Conservation (phyloP, 2,888 invertebrate species). For the Ernsta delagoae region DNA sequence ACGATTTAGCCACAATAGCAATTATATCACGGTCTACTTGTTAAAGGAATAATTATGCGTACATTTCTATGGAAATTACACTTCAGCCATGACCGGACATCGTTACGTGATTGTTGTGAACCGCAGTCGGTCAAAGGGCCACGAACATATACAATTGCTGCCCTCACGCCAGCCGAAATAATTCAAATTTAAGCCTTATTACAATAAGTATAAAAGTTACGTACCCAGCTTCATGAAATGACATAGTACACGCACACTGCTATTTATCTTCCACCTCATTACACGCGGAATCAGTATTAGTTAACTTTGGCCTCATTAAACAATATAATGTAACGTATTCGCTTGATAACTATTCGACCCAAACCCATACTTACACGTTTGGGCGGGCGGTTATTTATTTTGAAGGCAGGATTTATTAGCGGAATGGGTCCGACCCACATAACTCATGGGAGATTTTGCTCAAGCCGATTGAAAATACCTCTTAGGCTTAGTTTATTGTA, state of each 20-base stretch:
- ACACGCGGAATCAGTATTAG: constrained; percentile 38
- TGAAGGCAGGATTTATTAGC: constrained; percentile 77
- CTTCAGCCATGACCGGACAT: constrained; percentile 23
- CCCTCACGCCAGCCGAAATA: neutral
- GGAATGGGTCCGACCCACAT: constrained; percentile 77
- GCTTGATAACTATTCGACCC: constrained; percentile 41
- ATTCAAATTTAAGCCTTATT: constrained; percentile 16
- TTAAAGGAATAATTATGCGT: constrained; percentile 30
- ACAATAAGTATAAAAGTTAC: neutral
- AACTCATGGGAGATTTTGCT: constrained; percentile 77
- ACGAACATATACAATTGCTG: constrained; percentile 17
- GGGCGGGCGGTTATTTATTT: constrained; percentile 70
- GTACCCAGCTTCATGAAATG: neutral
- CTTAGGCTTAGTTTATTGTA: constrained; percentile 27
- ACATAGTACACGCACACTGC: constrained; percentile 16
- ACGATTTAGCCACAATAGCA: constrained; percentile 3
- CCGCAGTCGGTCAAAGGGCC: constrained; percentile 24
- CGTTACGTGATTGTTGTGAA: constrained; percentile 30
- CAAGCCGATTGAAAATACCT: constrained; percentile 66
- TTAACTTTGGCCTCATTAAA: constrained; percentile 41
- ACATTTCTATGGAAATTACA: constrained; percentile 22
- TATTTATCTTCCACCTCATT: constrained; percentile 41
- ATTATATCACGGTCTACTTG: constrained; percentile 38
- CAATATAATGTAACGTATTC: constrained; percentile 47
- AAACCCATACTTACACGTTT: constrained; percentile 41